phyloP scores from a whole-genome alignment of 2,113 vertebrate genomes.

The Ophiodon elongatus region DNA sequence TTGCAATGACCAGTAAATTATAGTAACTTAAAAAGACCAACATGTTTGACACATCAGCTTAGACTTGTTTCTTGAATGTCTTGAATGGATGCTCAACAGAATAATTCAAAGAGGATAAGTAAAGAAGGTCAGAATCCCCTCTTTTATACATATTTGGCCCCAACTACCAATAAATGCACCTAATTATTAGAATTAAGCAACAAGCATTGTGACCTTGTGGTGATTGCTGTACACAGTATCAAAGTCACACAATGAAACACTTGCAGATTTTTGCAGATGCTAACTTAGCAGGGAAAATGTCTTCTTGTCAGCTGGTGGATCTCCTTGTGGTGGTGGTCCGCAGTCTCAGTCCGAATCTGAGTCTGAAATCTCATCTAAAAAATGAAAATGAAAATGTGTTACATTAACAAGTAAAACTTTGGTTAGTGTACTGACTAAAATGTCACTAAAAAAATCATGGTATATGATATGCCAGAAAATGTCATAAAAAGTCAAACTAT shows the following conservation, averaged over 20 bases:
- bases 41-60: neutral
- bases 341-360: slow-evolving; percentile 90
- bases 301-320: slow-evolving; percentile 8
- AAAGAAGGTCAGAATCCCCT: neutral
- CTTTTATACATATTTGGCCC: neutral
- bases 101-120: neutral
- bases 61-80: neutral
- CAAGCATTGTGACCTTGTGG: neutral
- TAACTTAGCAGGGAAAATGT: neutral
- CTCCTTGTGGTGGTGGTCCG: neutral
- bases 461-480: neutral
- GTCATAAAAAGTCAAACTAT: neutral
- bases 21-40: neutral
- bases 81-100: neutral
- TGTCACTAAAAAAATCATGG: neutral
- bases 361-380: slow-evolving; percentile 88
- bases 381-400: slow-evolving; percentile 31
- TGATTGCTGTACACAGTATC: neutral
- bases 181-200: neutral
- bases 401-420: neutral
- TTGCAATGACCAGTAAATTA: neutral
- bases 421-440: neutral
- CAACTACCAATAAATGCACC: neutral
- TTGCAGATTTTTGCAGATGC: slow-evolving; percentile 10
- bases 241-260: slow-evolving; percentile 3